Conservation (phyloP, 2,113 vertebrate species). For the Arizona elegans region DNA sequence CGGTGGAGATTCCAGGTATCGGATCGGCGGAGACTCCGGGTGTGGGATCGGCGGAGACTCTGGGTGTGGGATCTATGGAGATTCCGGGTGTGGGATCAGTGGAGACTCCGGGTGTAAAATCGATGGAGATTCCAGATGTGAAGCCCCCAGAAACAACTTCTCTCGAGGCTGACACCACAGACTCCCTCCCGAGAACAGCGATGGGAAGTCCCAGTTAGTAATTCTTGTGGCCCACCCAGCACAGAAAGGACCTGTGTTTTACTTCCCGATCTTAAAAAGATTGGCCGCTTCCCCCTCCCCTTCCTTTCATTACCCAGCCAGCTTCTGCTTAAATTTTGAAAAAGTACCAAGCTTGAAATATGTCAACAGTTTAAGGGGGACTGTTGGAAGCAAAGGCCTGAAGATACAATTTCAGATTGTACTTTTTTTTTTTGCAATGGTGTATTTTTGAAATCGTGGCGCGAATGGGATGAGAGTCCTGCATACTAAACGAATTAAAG, state of each 20-base stretch:
- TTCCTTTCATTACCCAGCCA: not conserved
- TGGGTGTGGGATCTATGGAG: rapidly evolving
- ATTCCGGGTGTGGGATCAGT: not conserved
- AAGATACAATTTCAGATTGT: not conserved
- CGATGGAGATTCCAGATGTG: rapidly evolving
- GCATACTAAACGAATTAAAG: not conserved
- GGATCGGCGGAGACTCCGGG: rapidly evolving
- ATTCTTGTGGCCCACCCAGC: too few relatives aligned
- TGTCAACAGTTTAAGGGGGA: not conserved
- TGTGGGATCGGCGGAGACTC: rapidly evolving
- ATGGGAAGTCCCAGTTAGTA: not conserved
- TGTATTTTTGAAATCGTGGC: not conserved
- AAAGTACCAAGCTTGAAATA: not conserved
- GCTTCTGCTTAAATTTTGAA: not conserved
- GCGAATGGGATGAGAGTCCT: not conserved
- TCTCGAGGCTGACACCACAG: rapidly evolving
- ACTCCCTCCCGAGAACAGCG: rapidly evolving
- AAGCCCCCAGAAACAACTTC: rapidly evolving
- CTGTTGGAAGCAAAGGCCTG: not conserved
- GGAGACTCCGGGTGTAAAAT: not conserved
- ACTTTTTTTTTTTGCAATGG: not conserved
- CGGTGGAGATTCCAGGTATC: rapidly evolving
- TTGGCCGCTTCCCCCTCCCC: not conserved
- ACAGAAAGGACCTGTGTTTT: not conserved
- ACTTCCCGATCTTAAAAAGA: not conserved